These are phyloP conservation scores for Cerastis rubricosa DNA, from an alignment of 2,888 invertebrate species.

Conservation along the genomic window DNA sequence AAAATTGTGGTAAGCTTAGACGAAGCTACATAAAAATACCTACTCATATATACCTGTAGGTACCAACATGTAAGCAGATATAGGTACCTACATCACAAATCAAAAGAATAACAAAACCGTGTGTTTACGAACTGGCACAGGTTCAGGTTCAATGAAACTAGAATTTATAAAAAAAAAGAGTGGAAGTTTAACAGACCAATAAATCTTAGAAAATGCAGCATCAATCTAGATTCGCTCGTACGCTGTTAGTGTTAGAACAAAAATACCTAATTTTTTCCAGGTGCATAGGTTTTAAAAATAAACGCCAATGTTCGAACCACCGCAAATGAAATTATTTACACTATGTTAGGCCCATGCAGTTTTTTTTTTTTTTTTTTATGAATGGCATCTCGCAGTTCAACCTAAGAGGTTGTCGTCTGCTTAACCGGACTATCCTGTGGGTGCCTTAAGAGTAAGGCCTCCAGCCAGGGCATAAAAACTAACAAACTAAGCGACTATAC, in stretches of 20 bases:
- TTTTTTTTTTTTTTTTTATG: too few relatives aligned
- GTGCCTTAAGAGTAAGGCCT: too few relatives aligned
- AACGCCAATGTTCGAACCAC: background rate
- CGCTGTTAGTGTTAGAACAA: constrained; percentile 22
- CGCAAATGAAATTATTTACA: constrained; percentile 37
- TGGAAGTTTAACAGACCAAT: constrained; percentile 25
- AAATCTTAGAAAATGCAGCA: constrained; percentile 36
- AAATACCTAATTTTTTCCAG: background rate
- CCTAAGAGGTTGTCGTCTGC: too few relatives aligned
- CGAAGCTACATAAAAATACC: background rate
- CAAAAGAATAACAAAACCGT: background rate
- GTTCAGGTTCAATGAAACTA: constrained; percentile 53
- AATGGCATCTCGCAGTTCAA: too few relatives aligned
- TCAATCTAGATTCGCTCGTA: constrained; percentile 38
- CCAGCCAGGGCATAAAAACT: too few relatives aligned
- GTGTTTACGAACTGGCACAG: constrained; percentile 7
- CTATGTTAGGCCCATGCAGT: constrained; percentile 12
- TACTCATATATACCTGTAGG: background rate
- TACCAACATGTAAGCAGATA: too few relatives aligned
- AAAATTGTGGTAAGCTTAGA: background rate
- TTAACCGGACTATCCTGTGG: too few relatives aligned
- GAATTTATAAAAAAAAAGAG: constrained; percentile 31
- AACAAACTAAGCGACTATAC: too few relatives aligned
- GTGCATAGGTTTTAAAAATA: constrained; percentile 38
- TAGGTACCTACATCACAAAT: background rate